A percentile compares a stretch with the other conserved stretches of the same genome.
Conservation (phyloP, 2,888 invertebrate species). For the Drosophila affinis region DNA sequence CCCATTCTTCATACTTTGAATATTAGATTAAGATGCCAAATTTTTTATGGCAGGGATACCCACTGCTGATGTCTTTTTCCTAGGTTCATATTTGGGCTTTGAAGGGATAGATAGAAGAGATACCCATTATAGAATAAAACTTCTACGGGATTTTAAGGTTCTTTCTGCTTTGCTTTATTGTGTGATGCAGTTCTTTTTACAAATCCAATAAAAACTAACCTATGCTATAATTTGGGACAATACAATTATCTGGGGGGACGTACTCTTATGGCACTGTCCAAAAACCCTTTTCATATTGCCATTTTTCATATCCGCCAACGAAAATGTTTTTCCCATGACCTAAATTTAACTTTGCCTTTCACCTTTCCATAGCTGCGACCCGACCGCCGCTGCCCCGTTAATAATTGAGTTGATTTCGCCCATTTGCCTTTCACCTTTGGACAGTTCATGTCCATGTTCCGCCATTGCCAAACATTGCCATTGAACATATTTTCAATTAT, state of each 20-base stretch:
- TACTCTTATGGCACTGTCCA: neutral
- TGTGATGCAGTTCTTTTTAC: neutral
- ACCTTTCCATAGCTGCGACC: conserved; percentile 15
- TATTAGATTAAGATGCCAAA: conserved; percentile 45
- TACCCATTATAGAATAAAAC: neutral
- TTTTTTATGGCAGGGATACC: conserved; percentile 33
- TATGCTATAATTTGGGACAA: conserved; percentile 11
- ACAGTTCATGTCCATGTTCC: conserved; percentile 21
- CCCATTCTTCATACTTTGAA: conserved; percentile 45
- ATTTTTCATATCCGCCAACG: conserved; percentile 4
- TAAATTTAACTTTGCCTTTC: conserved; percentile 23
- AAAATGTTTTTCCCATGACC: conserved; percentile 31
- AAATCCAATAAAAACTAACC: conserved; percentile 13
- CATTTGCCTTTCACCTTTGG: conserved; percentile 51
- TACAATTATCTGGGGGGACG: conserved; percentile 27
- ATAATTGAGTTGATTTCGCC: conserved; percentile 63
- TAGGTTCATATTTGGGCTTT: neutral
- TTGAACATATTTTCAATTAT: conserved; percentile 72
- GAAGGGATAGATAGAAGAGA: conserved; percentile 3
- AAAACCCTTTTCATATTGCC: conserved; percentile 30
- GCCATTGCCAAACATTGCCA: conserved; percentile 55
- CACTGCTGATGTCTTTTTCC: neutral
- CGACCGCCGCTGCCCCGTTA: conserved; percentile 28
- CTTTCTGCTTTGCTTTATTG: neutral
- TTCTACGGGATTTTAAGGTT: conserved; percentile 4